Evolutionary conservation across 2,797 vertebrate species (phyloP).

Genomic region (Cottoperca gobio): DNA sequence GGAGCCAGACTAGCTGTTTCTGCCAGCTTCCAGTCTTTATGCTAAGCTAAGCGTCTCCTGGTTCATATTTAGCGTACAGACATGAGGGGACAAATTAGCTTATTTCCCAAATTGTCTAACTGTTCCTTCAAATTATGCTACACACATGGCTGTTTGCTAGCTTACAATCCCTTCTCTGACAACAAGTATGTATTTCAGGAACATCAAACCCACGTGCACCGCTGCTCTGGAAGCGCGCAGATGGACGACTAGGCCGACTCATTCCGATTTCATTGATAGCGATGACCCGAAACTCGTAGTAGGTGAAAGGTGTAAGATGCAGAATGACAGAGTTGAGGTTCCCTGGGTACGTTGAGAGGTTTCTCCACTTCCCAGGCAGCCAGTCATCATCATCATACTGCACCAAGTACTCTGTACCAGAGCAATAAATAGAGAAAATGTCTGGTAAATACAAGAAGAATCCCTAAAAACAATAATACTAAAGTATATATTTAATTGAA

Average conservation of each 20-base stretch:
- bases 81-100: neutral
- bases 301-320: slow-evolving; percentile 91
- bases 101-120: neutral
- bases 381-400: slow-evolving; percentile 96
- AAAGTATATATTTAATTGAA: neutral
- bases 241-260: slow-evolving; percentile 92
- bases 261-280: slow-evolving; percentile 92
- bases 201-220: slow-evolving; percentile 89
- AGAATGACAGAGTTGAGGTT: slow-evolving; percentile 92
- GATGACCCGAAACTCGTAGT: slow-evolving; percentile 95
- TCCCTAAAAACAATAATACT: neutral
- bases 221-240: slow-evolving; percentile 91
- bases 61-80: neutral
- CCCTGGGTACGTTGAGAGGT: slow-evolving; percentile 92
- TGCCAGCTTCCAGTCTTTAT: too few relatives aligned
- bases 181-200: neutral
- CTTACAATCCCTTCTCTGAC: neutral
- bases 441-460: neutral
- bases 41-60: too few relatives aligned
- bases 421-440: slow-evolving; percentile 3
- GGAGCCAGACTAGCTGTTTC: neutral
- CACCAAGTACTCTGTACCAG: slow-evolving; percentile 88
- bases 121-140: neutral
- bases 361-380: slow-evolving; percentile 91
- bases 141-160: neutral